Base-by-base conservation (phyloP, 53 echinoderm and acorn worm genomes). In the Luidia sarsii region DNA sequence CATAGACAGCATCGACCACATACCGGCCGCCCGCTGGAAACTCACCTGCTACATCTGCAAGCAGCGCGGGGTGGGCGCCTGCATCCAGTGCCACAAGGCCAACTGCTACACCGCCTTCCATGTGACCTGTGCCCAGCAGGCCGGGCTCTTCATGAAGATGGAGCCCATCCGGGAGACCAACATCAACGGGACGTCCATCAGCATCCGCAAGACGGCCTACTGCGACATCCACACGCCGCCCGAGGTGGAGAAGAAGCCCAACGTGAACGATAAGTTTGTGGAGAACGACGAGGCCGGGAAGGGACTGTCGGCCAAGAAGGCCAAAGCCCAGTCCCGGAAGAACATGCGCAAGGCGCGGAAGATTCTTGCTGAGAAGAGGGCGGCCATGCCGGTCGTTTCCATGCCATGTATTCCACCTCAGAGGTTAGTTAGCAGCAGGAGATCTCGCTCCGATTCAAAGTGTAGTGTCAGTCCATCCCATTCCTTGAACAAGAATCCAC, bases 41-140 rank as follows among this genome's bases (percentile, higher is more conserved):
- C 71, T 96, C 27, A 91, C 97, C 11, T 96, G 97, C 52, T 96
- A 96, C 66, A 96, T 96, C 54, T 96, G 97, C 53, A 96, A 96
- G 68, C 97, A 96, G 89, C 88, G 97, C 14, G 93, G 93, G 19
- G 85, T 90, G 2, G 97, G 97, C 24, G 97, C 97, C 9, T 96
- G 97, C 89, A 96, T 96, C 63, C 97, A 96, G 86, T 96, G 97
- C 72, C 97, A 96, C 81, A 96, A 96, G 75, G 88, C 97, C 49
- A 96, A 96, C 93, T 96, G 97, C 68, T 96, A 96, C 84, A 96
- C 97, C 24, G 97, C 97, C 32, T 96, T 96, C 85, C 97, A 96
- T 67, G 97, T 93, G 55, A 96, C 96, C 9, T 96, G 97, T 62
- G 97, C 97, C 13, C 97, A 96, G 63, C 97, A 96, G 81, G 97